Conservation (phyloP, 2,113 vertebrate genomes). For the Notarius lentiginosus region DNA sequence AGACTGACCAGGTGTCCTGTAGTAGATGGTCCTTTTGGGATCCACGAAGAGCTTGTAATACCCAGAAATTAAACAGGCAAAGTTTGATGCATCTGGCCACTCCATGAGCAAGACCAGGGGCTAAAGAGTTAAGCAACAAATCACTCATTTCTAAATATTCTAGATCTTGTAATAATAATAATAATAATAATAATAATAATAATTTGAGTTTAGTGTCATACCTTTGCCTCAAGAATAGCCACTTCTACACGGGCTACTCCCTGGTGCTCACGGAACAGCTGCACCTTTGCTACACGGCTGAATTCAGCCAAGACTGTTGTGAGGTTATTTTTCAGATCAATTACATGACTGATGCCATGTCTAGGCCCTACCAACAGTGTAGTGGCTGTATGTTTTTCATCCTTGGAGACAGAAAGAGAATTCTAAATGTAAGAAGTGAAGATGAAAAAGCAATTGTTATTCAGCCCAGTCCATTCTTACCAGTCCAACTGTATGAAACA, state of each 20-base stretch:
- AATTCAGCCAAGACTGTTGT: conserved; percentile 96
- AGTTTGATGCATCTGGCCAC: conserved; percentile 97
- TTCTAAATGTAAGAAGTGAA: background rate
- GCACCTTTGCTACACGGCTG: conserved; percentile 93
- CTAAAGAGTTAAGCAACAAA: conserved; percentile 63
- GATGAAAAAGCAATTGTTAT: background rate
- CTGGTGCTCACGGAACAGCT: conserved; percentile 94
- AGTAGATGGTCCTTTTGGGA: conserved; percentile 90
- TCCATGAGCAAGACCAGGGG: conserved; percentile 96
- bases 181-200: background rate
- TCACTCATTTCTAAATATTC: background rate
- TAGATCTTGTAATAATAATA: background rate
- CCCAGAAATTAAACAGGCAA: conserved; percentile 93
- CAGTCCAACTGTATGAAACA: conserved; percentile 95
- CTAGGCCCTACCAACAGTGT: conserved; percentile 92
- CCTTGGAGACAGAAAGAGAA: conserved; percentile 67
- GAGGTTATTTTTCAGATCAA: conserved; percentile 98
- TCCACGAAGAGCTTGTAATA: conserved; percentile 97
- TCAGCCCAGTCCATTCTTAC: conserved; percentile 68
- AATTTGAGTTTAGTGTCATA: conserved; percentile 55
- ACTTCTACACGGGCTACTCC: conserved; percentile 94
- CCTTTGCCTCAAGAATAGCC: conserved; percentile 93
- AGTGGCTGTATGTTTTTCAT: conserved; percentile 92
- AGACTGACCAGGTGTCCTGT: conserved; percentile 83
- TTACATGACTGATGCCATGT: conserved; percentile 97